Percentiles rank a stretch among this genome's conserved stretches.
Evolutionary conservation across 2,888 invertebrate species (phyloP).

Genomic region (Blastobasis lacticolella): DNA sequence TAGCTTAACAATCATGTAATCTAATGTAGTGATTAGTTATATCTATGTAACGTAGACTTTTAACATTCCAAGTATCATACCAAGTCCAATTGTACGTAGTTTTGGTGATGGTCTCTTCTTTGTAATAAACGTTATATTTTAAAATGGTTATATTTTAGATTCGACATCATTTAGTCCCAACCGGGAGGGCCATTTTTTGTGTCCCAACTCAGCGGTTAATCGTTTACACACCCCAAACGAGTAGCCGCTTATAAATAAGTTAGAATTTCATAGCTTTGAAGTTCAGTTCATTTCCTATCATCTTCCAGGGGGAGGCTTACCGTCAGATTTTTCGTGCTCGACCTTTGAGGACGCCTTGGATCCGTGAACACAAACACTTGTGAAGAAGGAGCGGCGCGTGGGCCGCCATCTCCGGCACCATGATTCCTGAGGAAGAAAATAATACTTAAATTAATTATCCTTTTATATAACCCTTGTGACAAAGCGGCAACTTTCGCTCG

Average conservation of each 20-base stretch:
- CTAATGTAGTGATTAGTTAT: conserved; percentile 18
- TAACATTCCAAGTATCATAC: conserved; percentile 22
- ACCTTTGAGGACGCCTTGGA: conserved; percentile 58
- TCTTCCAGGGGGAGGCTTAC: conserved; percentile 33
- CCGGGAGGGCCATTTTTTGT: too few species aligned
- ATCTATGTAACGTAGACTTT: conserved; percentile 11
- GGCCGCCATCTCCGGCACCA: conserved; percentile 78
- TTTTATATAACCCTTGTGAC: too few species aligned
- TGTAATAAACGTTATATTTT: conserved; percentile 39
- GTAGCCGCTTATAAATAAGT: too few species aligned
- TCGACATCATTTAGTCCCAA: neutral
- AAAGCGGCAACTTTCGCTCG: too few species aligned
- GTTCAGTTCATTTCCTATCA: too few species aligned
- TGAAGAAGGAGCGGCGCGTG: conserved; percentile 57
- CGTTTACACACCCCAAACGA: too few species aligned
- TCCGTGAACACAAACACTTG: conserved; percentile 56
- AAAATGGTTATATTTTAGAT: conserved; percentile 20
- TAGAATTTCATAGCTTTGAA: too few species aligned
- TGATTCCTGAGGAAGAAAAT: conserved; percentile 66
- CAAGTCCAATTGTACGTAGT: conserved; percentile 42
- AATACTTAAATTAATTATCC: neutral
- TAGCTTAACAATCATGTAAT: conserved; percentile 38
- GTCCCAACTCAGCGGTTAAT: too few species aligned
- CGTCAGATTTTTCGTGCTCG: conserved; percentile 58
- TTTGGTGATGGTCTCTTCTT: conserved; percentile 63